Conservation (phyloP, 2,113 vertebrate species). For the Poeciliopsis prolifica region DNA sequence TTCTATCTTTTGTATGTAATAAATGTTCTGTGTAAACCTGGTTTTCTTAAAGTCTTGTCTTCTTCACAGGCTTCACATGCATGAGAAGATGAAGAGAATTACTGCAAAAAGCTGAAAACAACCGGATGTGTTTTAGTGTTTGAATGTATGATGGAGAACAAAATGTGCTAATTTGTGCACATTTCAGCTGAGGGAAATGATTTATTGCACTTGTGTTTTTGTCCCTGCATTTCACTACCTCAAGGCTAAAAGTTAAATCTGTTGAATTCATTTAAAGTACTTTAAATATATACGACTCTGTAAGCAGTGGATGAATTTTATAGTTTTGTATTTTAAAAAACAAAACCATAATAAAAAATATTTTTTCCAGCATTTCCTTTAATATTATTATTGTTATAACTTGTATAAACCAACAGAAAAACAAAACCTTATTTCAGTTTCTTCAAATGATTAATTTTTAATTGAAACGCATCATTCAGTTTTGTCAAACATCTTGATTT, state of each 20-base stretch:
- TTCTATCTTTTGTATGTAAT: background rate
- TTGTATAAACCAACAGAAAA: background rate
- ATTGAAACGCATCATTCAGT: background rate
- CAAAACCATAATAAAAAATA: background rate
- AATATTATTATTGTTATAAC: background rate
- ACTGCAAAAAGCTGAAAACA: slow-evolving; percentile 31
- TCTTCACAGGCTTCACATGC: slow-evolving; percentile 55
- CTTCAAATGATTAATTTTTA: no score
- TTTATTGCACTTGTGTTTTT: slow-evolving; percentile 57
- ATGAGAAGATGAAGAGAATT: slow-evolving; percentile 28
- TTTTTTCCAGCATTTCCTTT: background rate
- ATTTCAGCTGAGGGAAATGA: slow-evolving; percentile 32
- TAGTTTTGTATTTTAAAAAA: no score
- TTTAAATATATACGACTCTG: background rate
- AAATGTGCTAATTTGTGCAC: slow-evolving; percentile 6
- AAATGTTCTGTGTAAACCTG: background rate
- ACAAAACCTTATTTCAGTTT: no score
- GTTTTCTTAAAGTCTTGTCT: background rate
- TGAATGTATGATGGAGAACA: background rate
- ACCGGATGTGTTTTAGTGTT: slow-evolving; percentile 10
- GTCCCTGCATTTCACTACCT: slow-evolving; percentile 68
- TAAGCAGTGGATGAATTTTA: background rate
- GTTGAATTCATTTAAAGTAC: background rate
- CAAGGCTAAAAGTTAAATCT: slow-evolving; percentile 36
- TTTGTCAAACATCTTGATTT: background rate